These are phyloP conservation scores for Hypocryptadius cinnamomeus DNA, from an alignment of 2,113 vertebrate genomes.

Conservation along the genomic window DNA sequence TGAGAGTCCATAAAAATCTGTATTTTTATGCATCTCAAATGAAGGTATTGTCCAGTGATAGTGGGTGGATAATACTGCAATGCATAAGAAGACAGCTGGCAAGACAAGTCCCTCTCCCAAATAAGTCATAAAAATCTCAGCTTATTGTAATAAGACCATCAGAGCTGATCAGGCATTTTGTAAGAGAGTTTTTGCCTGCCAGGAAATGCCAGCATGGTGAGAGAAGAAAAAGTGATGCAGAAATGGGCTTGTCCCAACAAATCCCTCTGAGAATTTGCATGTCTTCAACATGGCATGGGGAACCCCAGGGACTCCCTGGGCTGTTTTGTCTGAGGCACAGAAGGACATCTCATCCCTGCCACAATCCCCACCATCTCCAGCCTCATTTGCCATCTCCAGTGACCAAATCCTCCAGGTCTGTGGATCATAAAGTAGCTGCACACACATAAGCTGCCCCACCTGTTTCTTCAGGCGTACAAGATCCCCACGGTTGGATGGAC, in stretches of 20 bases:
- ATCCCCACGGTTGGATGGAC: background rate
- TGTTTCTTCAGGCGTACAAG: background rate
- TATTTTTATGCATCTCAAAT: slow-evolving; percentile 7
- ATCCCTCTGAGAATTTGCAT: background rate
- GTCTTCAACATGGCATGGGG: background rate
- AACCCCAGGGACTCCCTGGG: background rate
- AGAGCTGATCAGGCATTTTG: slow-evolving; percentile 3
- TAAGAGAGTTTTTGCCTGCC: background rate
- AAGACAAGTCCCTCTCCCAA: background rate
- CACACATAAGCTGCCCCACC: background rate
- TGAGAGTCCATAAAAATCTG: background rate
- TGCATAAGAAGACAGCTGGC: background rate
- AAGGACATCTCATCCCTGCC: background rate
- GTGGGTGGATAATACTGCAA: background rate
- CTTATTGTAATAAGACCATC: background rate
- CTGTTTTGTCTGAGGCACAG: background rate
- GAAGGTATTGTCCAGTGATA: background rate
- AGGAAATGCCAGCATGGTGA: background rate
- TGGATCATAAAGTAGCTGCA: background rate
- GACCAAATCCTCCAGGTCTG: background rate
- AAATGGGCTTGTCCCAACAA: background rate
- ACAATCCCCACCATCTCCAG: background rate
- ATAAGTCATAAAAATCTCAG: background rate
- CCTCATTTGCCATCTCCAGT: background rate
- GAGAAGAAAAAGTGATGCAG: background rate